Percentiles rank a stretch among this genome's conserved stretches.
Evolutionary conservation across 2,888 invertebrate species (phyloP).

Genomic region (Rhaphigaster nebulosa): DNA sequence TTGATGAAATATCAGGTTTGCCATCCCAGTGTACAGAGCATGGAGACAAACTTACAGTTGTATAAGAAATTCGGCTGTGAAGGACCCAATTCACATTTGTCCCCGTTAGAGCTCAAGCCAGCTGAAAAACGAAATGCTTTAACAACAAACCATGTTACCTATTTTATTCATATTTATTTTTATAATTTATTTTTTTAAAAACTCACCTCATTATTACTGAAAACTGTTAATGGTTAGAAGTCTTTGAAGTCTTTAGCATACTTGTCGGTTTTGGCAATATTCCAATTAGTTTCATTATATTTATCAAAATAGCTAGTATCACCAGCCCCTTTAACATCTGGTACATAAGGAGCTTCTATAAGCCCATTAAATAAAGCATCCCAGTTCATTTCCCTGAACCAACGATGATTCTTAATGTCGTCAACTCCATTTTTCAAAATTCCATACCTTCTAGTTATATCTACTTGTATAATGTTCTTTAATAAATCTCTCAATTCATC

Average conservation of each 20-base stretch:
- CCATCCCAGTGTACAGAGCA: not conserved
- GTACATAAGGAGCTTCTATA: slow-evolving; percentile 75
- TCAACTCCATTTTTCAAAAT: slow-evolving; percentile 86
- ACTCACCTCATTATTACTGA: not conserved
- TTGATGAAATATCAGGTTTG: not conserved
- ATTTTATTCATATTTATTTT: not conserved
- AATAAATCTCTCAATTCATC: slow-evolving; percentile 87
- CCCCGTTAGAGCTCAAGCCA: not conserved
- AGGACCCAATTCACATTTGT: not conserved
- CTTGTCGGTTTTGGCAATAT: slow-evolving; percentile 71
- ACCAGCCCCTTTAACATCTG: slow-evolving; percentile 72
- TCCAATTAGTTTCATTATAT: slow-evolving; percentile 73
- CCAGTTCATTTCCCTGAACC: slow-evolving; percentile 91
- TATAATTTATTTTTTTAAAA: not conserved
- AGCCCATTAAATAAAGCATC: slow-evolving; percentile 82
- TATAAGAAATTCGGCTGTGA: not conserved
- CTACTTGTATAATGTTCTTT: slow-evolving; percentile 84
- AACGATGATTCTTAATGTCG: slow-evolving; percentile 90
- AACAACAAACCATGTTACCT: not conserved
- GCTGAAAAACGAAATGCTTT: not conserved
- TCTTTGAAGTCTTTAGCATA: slow-evolving; percentile 69
- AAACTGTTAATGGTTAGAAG: slow-evolving; percentile 55
- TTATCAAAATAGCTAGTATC: slow-evolving; percentile 82
- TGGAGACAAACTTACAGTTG: not conserved
- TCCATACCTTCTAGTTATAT: slow-evolving; percentile 85